phyloP scores from a whole-genome alignment of 2,888 invertebrate genomes.

The Tachina lurida region DNA sequence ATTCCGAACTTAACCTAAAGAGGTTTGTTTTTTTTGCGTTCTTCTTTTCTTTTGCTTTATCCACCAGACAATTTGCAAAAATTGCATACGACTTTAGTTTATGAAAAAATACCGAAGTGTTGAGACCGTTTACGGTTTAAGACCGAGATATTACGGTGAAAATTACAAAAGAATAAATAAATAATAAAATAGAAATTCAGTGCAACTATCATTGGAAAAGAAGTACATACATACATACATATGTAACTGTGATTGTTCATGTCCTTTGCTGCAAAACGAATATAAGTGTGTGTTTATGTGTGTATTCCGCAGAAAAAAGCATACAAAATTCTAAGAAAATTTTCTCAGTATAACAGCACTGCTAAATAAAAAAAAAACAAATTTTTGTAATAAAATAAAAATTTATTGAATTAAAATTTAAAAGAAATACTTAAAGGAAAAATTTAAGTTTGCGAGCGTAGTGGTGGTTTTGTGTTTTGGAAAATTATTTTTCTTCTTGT shows the following conservation, averaged over 20 bases:
- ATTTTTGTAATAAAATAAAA: neutral
- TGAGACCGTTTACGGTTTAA: constrained; percentile 77
- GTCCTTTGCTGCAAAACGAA: constrained; percentile 25
- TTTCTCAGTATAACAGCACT: neutral
- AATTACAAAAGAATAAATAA: constrained; percentile 42
- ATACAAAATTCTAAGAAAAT: constrained; percentile 31
- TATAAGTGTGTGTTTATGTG: neutral
- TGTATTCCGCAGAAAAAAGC: constrained; percentile 11
- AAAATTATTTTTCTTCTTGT: constrained; percentile 27
- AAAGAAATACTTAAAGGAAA: neutral
- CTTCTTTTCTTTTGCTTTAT: constrained; percentile 16
- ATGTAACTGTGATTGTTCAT: constrained; percentile 41
- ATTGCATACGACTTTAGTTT: constrained; percentile 76
- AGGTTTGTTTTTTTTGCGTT: constrained; percentile 69
- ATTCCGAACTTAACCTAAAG: constrained; percentile 39
- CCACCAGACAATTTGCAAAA: constrained; percentile 31
- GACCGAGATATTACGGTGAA: constrained; percentile 57
- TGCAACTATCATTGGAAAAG: constrained; percentile 52
- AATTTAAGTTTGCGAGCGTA: neutral
- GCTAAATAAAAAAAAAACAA: too few relatives aligned
- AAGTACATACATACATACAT: neutral
- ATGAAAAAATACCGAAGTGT: constrained; percentile 76
- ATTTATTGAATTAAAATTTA: neutral
- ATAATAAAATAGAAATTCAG: constrained; percentile 67
- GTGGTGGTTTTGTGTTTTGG: constrained; percentile 11